These are phyloP conservation scores for Nixonia krombeini DNA, from an alignment of 1,140 invertebrate genomes.

Conservation along the genomic window DNA sequence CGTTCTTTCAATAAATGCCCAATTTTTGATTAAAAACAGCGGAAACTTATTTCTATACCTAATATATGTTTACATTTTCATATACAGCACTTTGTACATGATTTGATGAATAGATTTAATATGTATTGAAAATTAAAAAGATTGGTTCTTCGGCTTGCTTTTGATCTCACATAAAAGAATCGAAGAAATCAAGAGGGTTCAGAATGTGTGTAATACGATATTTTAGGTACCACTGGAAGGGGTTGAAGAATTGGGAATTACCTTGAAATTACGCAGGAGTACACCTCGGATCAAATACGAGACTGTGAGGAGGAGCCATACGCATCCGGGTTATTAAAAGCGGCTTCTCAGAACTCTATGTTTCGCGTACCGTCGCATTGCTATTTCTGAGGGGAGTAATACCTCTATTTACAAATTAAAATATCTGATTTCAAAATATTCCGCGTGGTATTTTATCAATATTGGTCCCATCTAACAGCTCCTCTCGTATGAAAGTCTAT, in stretches of 20 bases:
- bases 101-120: too few relatives aligned
- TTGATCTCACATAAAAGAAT: too few relatives aligned
- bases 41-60: too few relatives aligned
- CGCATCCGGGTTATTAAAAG: slow-evolving; percentile 66
- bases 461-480: too few relatives aligned
- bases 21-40: too few relatives aligned
- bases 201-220: slow-evolving; percentile 43
- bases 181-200: too few relatives aligned
- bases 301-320: slow-evolving; percentile 55
- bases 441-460: slow-evolving; percentile 60
- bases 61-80: too few relatives aligned
- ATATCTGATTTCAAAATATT: slow-evolving; percentile 66
- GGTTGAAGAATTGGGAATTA: slow-evolving; percentile 50
- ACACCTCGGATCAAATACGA: slow-evolving; percentile 56
- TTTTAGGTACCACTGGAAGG: slow-evolving; percentile 25
- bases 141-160: too few relatives aligned
- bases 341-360: slow-evolving; percentile 52
- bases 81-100: too few relatives aligned
- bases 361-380: slow-evolving; percentile 38
- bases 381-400: slow-evolving; percentile 51
- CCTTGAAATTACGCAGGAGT: slow-evolving; percentile 46
- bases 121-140: too few relatives aligned
- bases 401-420: slow-evolving; percentile 67
- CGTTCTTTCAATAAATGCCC: too few relatives aligned
- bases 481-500: too few relatives aligned